phyloP scores from a whole-genome alignment of 2,113 vertebrate genomes.

The Dasyprocta punctata region DNA sequence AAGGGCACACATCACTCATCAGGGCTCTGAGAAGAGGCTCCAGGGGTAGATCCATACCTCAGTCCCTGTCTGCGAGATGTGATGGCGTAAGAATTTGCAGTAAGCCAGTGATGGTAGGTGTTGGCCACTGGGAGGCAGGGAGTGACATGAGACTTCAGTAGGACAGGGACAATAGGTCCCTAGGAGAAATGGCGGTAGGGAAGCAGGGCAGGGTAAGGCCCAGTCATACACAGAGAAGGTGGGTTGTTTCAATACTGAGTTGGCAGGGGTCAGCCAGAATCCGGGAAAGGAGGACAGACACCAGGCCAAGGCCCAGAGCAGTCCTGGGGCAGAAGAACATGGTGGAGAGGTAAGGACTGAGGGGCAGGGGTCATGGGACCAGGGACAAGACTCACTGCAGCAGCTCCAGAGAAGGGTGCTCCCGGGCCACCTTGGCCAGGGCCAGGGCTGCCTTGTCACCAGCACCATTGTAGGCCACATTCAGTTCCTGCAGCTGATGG shows the following conservation, averaged over 20 bases:
- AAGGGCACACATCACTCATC: background rate
- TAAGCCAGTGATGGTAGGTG: background rate
- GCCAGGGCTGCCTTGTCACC: slow-evolving; percentile 89
- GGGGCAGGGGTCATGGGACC: rapidly evolving
- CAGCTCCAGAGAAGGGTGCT: slow-evolving; percentile 89
- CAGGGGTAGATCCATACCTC: background rate
- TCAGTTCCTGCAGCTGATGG: slow-evolving; percentile 90
- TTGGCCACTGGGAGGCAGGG: background rate
- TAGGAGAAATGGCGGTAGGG: background rate
- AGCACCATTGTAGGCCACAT: slow-evolving; percentile 95
- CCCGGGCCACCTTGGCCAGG: slow-evolving; percentile 91
- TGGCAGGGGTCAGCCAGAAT: background rate
- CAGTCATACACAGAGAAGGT: background rate
- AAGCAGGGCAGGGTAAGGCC: background rate
- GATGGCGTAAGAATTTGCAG: background rate
- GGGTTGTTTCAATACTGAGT: background rate
- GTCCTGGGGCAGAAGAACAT: background rate
- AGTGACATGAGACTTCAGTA: background rate
- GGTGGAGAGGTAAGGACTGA: rapidly evolving
- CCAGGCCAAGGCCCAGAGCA: background rate
- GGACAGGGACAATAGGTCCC: background rate
- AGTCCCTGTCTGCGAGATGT: background rate
- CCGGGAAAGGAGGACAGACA: background rate
- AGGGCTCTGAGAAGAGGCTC: background rate
- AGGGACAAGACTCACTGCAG: slow-evolving; percentile 89